Evolutionary conservation across 37 sponge, comb jelly and placozoan genomes (phyloP).

Genomic region (Halichondria panicea): DNA sequence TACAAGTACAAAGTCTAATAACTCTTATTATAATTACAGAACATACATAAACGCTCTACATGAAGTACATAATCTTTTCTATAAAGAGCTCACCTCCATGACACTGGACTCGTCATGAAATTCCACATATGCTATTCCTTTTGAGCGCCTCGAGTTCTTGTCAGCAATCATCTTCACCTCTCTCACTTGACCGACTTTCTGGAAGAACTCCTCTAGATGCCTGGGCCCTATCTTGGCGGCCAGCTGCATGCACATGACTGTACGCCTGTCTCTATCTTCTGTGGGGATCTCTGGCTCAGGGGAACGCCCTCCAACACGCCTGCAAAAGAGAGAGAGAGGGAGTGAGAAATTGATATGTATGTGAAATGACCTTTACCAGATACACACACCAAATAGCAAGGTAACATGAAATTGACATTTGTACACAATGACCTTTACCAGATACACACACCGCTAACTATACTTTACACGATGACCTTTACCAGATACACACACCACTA

Average conservation of each 20-base stretch:
- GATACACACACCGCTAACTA: no score
- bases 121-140: slow-evolving; percentile 99
- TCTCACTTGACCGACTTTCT: slow-evolving; percentile 79
- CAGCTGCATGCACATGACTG: slow-evolving; percentile 99
- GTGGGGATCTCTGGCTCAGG: slow-evolving; percentile 77
- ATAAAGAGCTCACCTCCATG: slow-evolving; percentile 27
- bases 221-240: slow-evolving; percentile 63
- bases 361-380: not conserved
- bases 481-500: not conserved
- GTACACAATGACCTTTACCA: not conserved
- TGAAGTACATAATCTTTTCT: no score
- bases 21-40: no score
- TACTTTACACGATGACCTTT: not conserved
- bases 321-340: not conserved
- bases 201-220: slow-evolving; percentile 92
- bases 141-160: slow-evolving; percentile 90
- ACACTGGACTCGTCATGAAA: slow-evolving; percentile 80
- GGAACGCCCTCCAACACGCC: slow-evolving; percentile 14
- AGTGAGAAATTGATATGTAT: not conserved
- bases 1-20: not conserved
- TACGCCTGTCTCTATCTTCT: slow-evolving; percentile 85
- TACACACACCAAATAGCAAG: no score
- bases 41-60: no score
- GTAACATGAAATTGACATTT: no score
- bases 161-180: slow-evolving; percentile 93